Conservation (phyloP, 2,797 vertebrate genomes). For the Rhincodon typus region DNA sequence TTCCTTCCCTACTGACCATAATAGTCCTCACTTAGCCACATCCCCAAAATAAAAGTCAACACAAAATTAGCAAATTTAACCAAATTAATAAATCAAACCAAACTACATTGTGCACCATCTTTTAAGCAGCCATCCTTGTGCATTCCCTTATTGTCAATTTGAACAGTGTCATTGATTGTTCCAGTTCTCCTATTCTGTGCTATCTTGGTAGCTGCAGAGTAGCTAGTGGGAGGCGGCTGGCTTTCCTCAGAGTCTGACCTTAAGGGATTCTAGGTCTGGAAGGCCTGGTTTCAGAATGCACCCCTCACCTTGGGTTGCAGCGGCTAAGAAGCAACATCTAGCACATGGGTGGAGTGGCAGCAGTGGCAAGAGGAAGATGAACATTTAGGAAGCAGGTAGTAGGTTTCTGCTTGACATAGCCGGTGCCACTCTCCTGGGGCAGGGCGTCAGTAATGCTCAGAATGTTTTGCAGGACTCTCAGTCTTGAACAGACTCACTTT, state of each 20-base stretch:
- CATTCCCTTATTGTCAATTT: not conserved
- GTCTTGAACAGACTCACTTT: not conserved
- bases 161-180: not conserved
- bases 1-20: not conserved
- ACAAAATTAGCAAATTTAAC: not conserved
- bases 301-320: too few species aligned
- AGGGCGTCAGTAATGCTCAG: not conserved
- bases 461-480: not conserved
- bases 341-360: not conserved
- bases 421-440: not conserved
- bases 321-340: not conserved
- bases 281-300: not conserved
- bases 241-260: not conserved
- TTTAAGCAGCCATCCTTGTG: not conserved
- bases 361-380: not conserved
- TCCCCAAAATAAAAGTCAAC: not conserved
- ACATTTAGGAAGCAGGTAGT: not conserved
- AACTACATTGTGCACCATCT: not conserved
- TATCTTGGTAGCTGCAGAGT: not conserved
- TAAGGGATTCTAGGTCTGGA: not conserved
- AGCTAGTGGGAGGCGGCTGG: not conserved
- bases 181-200: not conserved
- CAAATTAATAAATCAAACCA: not conserved
- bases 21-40: not conserved
- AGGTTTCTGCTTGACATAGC: not conserved